A percentile compares a stretch with the other conserved stretches of the same genome.
These are phyloP conservation scores for Leptarthrus brevirostris DNA, from an alignment of 2,888 invertebrate species.

Conservation along the genomic window DNA sequence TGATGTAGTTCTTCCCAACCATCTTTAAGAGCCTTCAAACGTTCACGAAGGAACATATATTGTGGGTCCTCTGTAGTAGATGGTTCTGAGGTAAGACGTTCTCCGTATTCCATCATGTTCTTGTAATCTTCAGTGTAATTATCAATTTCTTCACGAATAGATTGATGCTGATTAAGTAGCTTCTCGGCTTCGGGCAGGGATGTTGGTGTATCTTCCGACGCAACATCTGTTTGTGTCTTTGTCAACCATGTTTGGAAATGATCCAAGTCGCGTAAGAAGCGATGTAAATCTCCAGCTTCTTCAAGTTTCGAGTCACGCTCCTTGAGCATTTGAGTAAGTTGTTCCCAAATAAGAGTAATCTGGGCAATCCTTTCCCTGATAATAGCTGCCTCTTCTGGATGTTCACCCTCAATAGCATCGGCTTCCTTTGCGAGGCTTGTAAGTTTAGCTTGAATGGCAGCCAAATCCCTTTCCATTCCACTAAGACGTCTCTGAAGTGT, in stretches of 20 bases:
- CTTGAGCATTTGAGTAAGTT: slow-evolving; percentile 95
- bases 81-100: slow-evolving; percentile 89
- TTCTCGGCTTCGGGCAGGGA: slow-evolving; percentile 97
- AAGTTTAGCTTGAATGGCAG: slow-evolving; percentile 97
- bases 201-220: slow-evolving; percentile 94
- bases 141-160: slow-evolving; percentile 98
- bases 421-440: slow-evolving; percentile 95
- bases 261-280: slow-evolving; percentile 97
- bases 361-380: slow-evolving; percentile 91
- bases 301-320: slow-evolving; percentile 98
- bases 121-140: slow-evolving; percentile 98
- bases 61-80: slow-evolving; percentile 95
- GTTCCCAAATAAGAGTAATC: slow-evolving; percentile 95
- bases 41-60: slow-evolving; percentile 99
- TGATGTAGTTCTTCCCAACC: slow-evolving; percentile 99
- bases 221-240: slow-evolving; percentile 98
- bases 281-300: slow-evolving; percentile 98
- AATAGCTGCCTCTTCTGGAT: slow-evolving; percentile 92
- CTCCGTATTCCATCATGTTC: slow-evolving; percentile 99
- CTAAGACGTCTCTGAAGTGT: slow-evolving; percentile 94
- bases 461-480: slow-evolving; percentile 98
- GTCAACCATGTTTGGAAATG: slow-evolving; percentile 99
- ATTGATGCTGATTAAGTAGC: slow-evolving; percentile 95
- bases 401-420: slow-evolving; percentile 88
- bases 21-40: slow-evolving; percentile 96